Base-by-base conservation (phyloP, 1,140 invertebrate species). In the Zaprionus kolodkinae region DNA sequence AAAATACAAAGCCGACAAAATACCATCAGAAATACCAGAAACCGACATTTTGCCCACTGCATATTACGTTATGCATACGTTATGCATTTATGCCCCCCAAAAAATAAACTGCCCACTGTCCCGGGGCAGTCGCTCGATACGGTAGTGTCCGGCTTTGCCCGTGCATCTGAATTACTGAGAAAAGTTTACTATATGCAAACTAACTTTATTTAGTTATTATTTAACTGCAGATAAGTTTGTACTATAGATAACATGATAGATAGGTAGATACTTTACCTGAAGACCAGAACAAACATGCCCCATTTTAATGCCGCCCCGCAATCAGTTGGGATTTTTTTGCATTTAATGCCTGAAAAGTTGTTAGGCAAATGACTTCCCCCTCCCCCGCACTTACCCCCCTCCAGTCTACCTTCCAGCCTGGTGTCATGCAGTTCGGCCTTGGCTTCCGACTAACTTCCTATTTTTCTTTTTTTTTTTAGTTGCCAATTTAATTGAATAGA, bases 11-110 rank as follows among this genome's bases (percentile, higher is more conserved):
- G 76, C 60, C 72, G 73, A 69, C 73, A 84, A 83, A 83, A 83
- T 83, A 83, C 65, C 79, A 84, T 69, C 72, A 79, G 67, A 83
- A 83, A 83, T 83, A 83, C 76, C 72, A 21, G 84, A 77, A 85
- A 74, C 81, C 81, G 66, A 65, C 81, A 84, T 80, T 84, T 84
- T 73, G 79, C 69, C 77, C 77, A 80, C 81, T 80, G 77, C 62
- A 84, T 84, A 84, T 84, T 77, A 84, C 63, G 77, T 67, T 78
- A 84, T 84, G 81, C 77, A 84, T 85, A 84, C 80, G 40, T 15
- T 45, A 15, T 84, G 79, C 73, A 84, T 84, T 84, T 71, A 77
- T 78, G 70, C 40, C 17, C 45, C 45, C 27, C 27, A 6, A 6
- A 21, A 21, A 21, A 21, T 21, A 21, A 21, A 21, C 21, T 21